phyloP scores from a whole-genome alignment of 2,888 invertebrate species.

The Athripsodes cinereus region DNA sequence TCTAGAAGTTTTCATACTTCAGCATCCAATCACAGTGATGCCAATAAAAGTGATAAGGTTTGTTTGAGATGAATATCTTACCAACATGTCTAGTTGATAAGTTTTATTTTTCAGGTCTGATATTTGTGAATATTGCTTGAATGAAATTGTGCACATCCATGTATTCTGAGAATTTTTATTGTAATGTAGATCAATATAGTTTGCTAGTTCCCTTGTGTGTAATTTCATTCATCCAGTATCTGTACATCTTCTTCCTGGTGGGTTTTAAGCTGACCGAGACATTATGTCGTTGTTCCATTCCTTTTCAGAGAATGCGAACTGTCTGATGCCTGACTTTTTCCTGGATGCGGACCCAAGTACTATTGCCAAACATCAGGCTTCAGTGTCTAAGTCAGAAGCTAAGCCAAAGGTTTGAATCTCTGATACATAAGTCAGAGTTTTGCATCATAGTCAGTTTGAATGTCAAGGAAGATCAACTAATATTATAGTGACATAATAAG shows the following conservation, averaged over 20 bases:
- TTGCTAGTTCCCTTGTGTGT: no score
- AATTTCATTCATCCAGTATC: no score
- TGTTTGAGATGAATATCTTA: slow-evolving; percentile 1
- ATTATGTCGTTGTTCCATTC: neutral
- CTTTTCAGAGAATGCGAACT: slow-evolving; percentile 51
- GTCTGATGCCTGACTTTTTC: slow-evolving; percentile 85
- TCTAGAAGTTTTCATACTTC: slow-evolving; percentile 15
- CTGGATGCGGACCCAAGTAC: slow-evolving; percentile 46
- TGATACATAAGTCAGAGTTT: no score
- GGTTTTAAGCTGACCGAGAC: no score
- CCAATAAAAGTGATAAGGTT: slow-evolving; percentile 11
- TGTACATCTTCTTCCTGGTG: no score
- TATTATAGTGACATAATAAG: no score
- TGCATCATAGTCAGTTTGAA: no score
- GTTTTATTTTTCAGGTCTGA: neutral
- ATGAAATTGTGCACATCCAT: neutral
- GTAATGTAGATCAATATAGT: no score
- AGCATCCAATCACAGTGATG: slow-evolving; percentile 1
- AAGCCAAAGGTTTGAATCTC: slow-evolving; percentile 21
- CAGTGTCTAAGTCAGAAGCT: slow-evolving; percentile 2
- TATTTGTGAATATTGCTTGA: neutral
- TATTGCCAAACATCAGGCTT: slow-evolving; percentile 11
- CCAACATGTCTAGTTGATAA: no score
- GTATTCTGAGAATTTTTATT: no score
- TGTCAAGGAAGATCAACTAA: no score